Evolutionary conservation across 2,888 invertebrate species (phyloP), one percentile per base, ranked within the genome.

Genomic region (Busseola fusca): DNA sequence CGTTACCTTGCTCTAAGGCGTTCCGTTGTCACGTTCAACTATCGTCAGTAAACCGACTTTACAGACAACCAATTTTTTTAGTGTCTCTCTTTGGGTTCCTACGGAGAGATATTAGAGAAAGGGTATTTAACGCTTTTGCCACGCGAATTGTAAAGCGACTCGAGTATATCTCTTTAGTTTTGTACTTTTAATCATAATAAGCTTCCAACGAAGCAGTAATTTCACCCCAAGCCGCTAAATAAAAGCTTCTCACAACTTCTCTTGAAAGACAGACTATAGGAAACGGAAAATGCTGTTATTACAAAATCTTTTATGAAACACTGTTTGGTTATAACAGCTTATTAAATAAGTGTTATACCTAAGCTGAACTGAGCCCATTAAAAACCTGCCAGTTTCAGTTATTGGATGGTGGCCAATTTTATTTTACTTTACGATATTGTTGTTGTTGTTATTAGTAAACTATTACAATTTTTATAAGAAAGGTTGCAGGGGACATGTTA

Each of bases 321-420:
- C 45, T 14, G 40, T 52, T 66, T 52, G 52, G 30, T 69, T 83
- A 57, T 40, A 64, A 59, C 69, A 80, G 65, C 65, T 80, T 72
- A 82, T 77, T 82, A 74, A 72, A 59, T 64, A 45, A 64, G 64
- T 68, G 66, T 64, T 76, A 42, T 64, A 66, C 42, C 64, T 64
- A 37, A 66, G 64, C 57, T 48, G 40, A 68, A 48, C 34, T 34
- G 34, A n/a, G n/a, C 30, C 76, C 80, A 83, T 83, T 84, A 80
- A 60, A 57, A 18, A 73, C 30, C 74, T 75, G 83, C 74, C 83
- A 83, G 40, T 58, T 70, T 63, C 85, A 80, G 37, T 74, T 40
- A 69, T 68, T 72, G 63, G 48, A n/a, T 9, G 56, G 52, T 2
- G 16, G 56, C 48, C 69, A 37, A 60, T 65, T 54, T 18, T 45